Percentiles rank a stretch among this genome's conserved stretches.
Conservation (phyloP, 2,113 vertebrate genomes). For the Scytalopus superciliaris region DNA sequence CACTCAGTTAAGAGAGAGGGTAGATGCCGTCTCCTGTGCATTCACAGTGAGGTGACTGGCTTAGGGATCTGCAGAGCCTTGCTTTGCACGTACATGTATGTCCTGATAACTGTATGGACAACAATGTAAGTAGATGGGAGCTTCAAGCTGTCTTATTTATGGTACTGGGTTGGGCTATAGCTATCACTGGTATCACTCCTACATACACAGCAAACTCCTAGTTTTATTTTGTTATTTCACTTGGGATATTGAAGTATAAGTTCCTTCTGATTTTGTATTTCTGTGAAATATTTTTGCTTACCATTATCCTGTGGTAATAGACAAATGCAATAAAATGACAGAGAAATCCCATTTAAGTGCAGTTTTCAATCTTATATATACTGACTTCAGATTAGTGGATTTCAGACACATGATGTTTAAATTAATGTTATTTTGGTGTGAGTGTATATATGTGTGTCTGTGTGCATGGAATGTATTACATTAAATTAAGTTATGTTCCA, state of each 20-base stretch:
- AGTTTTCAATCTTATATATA: neutral
- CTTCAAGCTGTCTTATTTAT: neutral
- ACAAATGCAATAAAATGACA: neutral
- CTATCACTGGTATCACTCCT: neutral
- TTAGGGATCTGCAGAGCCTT: neutral
- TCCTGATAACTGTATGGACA: neutral
- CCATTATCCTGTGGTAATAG: neutral
- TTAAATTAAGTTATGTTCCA: slow-evolving; percentile 58
- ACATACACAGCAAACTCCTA: neutral
- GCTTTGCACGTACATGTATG: fast-evolving
- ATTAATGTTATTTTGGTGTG: slow-evolving; percentile 57
- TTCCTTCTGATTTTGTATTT: neutral
- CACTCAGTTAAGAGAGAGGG: neutral
- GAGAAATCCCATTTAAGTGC: neutral
- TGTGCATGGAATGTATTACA: slow-evolving; percentile 63
- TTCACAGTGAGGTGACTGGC: no score
- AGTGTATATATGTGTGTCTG: slow-evolving; percentile 36
- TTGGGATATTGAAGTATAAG: neutral
- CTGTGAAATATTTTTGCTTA: neutral
- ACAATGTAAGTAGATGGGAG: neutral
- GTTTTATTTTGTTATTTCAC: neutral
- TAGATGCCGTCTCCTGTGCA: neutral
- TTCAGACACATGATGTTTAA: slow-evolving; percentile 61
- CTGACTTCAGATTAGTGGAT: slow-evolving; percentile 39
- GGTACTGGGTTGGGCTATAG: neutral